These are phyloP conservation scores for Narcine bancroftii DNA, from an alignment of 2,113 vertebrate genomes.

Conservation along the genomic window DNA sequence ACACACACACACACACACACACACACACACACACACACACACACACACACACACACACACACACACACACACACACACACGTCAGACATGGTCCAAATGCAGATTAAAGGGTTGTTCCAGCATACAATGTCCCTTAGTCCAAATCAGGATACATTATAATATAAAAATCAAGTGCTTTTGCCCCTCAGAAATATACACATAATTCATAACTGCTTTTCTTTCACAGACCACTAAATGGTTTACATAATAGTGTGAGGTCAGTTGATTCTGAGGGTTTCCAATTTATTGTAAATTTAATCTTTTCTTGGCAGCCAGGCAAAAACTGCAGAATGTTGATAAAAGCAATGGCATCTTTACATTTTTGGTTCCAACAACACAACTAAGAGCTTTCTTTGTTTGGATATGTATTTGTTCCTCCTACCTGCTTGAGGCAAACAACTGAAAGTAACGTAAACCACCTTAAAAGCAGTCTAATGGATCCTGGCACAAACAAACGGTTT, in stretches of 20 bases:
- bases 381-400: slow-evolving; percentile 51
- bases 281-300: slow-evolving; percentile 36
- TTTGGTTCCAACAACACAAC: slow-evolving; percentile 49
- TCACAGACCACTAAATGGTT: background rate
- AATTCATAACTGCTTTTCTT: background rate
- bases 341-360: slow-evolving; percentile 40
- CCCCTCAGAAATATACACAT: background rate
- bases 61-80: no score
- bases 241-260: slow-evolving; percentile 17
- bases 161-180: background rate
- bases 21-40: no score
- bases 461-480: slow-evolving; percentile 57
- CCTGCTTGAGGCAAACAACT: slow-evolving; percentile 53
- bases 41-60: no score
- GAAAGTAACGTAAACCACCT: slow-evolving; percentile 65
- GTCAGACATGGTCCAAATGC: background rate
- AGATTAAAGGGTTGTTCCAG: background rate
- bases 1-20: no score
- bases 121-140: background rate
- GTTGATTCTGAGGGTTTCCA: slow-evolving; percentile 17
- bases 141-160: background rate
- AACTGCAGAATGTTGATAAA: slow-evolving; percentile 34
- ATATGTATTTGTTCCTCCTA: slow-evolving; percentile 51
- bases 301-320: slow-evolving; percentile 25
- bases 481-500: slow-evolving; percentile 68